These are phyloP conservation scores for Andrena dorsata DNA, from an alignment of 2,888 invertebrate species.

Conservation along the genomic window DNA sequence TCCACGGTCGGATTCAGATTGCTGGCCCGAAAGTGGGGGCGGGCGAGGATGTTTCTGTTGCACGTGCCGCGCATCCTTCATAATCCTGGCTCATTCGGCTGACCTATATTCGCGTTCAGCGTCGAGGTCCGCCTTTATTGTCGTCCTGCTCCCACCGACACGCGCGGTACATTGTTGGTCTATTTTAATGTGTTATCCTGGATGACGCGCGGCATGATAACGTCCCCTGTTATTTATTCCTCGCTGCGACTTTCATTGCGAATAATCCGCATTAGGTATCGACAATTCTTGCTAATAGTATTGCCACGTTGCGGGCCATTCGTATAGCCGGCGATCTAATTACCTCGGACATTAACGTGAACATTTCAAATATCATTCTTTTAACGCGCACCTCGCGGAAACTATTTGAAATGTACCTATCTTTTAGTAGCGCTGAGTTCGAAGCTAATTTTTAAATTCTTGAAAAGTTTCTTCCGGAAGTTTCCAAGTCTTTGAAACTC, in stretches of 20 bases:
- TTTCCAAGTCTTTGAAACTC: too few relatives aligned
- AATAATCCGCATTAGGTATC: neutral
- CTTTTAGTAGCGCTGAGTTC: too few relatives aligned
- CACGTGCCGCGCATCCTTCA: conserved; percentile 46
- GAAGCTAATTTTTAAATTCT: too few relatives aligned
- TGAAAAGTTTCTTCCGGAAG: too few relatives aligned
- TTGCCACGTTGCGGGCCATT: neutral
- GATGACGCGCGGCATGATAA: conserved; percentile 9
- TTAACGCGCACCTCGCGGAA: too few relatives aligned
- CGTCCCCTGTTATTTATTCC: neutral
- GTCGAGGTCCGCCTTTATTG: conserved; percentile 29
- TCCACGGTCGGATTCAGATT: conserved; percentile 5
- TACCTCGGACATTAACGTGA: too few relatives aligned
- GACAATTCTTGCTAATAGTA: neutral
- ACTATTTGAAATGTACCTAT: too few relatives aligned
- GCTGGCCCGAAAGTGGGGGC: neutral
- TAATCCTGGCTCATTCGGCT: conserved; percentile 56
- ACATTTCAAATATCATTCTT: too few relatives aligned
- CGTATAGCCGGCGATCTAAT: too few relatives aligned
- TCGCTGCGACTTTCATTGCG: neutral
- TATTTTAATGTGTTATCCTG: conserved; percentile 26
- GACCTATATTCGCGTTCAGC: conserved; percentile 53
- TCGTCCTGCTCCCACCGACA: conserved; percentile 29
- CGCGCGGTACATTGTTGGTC: conserved; percentile 21
- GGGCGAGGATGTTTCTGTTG: conserved; percentile 24